These are phyloP conservation scores for Bombus cullumanus DNA, from an alignment of 1,140 invertebrate species.

Conservation along the genomic window DNA sequence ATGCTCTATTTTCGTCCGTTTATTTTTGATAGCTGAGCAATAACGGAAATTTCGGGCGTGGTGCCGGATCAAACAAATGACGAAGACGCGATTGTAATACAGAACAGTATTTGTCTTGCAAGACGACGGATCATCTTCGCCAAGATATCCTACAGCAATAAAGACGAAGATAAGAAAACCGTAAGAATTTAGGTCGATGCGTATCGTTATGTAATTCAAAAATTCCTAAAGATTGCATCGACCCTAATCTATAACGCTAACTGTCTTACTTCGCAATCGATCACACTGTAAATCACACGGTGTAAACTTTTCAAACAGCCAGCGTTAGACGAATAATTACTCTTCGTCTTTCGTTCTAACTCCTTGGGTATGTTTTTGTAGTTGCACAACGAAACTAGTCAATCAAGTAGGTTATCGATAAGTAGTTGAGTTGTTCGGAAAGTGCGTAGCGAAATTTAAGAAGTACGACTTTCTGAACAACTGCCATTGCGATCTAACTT, in stretches of 20 bases:
- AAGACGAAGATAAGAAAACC: not conserved
- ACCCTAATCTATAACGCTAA: not conserved
- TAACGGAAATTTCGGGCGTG: not conserved
- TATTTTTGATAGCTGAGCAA: constrained; percentile 23
- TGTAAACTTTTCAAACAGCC: not conserved
- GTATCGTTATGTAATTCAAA: not conserved
- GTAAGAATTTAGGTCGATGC: not conserved
- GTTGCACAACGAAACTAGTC: too few relatives aligned
- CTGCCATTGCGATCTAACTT: not conserved
- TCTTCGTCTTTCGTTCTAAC: too few relatives aligned
- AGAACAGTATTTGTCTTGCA: not conserved
- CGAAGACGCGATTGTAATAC: too few relatives aligned
- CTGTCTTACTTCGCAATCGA: not conserved
- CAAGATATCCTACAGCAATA: not conserved
- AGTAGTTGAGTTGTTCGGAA: not conserved
- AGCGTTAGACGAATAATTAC: not conserved
- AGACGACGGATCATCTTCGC: not conserved
- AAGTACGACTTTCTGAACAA: not conserved
- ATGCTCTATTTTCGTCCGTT: constrained; percentile 22
- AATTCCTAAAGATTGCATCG: not conserved
- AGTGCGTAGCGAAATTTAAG: not conserved
- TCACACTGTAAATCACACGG: not conserved
- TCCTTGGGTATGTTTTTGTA: too few relatives aligned
- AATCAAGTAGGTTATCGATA: too few relatives aligned
- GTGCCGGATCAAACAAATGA: not conserved